Evolutionary conservation across 2,888 invertebrate genomes (phyloP).

Genomic region (Pandemis corylana): DNA sequence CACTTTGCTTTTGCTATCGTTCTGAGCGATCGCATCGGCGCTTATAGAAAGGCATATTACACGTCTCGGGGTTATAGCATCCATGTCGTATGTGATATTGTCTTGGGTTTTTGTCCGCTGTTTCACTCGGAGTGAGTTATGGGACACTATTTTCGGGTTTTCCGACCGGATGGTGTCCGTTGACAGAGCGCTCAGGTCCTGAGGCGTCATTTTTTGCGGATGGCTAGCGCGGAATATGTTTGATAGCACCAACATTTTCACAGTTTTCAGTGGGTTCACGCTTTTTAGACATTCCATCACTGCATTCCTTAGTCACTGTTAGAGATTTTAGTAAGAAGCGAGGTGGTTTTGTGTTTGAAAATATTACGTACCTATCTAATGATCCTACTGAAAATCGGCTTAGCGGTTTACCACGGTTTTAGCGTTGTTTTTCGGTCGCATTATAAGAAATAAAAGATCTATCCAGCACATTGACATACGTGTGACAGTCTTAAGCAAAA

Average conservation of each 20-base stretch:
- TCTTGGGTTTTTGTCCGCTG: slow-evolving; percentile 72
- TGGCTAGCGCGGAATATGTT: slow-evolving; percentile 78
- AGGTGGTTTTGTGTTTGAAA: slow-evolving; percentile 67
- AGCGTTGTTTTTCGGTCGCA: neutral
- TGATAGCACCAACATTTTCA: slow-evolving; percentile 82
- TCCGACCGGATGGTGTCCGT: slow-evolving; percentile 46
- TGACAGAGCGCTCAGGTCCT: slow-evolving; percentile 57
- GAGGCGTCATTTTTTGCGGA: slow-evolving; percentile 67
- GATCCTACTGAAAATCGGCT: neutral
- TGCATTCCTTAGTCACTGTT: slow-evolving; percentile 77
- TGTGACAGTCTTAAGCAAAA: neutral
- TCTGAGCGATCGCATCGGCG: slow-evolving; percentile 73
- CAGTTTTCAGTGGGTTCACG: slow-evolving; percentile 75
- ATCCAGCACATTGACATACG: neutral
- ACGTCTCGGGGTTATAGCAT: slow-evolving; percentile 60
- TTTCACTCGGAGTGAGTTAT: slow-evolving; percentile 71
- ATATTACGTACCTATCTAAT: neutral
- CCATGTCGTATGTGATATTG: slow-evolving; percentile 62
- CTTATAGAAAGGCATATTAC: slow-evolving; percentile 76
- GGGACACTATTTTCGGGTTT: slow-evolving; percentile 61
- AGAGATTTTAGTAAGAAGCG: slow-evolving; percentile 51
- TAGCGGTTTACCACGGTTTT: neutral
- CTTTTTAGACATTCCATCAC: slow-evolving; percentile 82
- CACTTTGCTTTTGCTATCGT: slow-evolving; percentile 77
- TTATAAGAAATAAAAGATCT: neutral